These are phyloP conservation scores for Amphiprion ocellaris DNA, from an alignment of 2,113 vertebrate species.

Conservation along the genomic window DNA sequence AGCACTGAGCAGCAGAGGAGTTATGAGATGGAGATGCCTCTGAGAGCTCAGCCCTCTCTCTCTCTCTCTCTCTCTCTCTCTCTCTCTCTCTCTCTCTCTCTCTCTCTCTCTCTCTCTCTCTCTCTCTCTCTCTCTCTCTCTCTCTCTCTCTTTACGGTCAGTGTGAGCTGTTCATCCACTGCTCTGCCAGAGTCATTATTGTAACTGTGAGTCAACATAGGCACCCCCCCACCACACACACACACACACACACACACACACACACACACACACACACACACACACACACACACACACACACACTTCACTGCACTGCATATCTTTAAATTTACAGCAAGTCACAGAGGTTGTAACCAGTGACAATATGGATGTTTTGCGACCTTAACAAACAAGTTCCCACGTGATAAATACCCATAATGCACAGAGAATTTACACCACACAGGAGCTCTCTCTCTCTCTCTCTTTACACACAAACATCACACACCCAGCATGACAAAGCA, in stretches of 20 bases:
- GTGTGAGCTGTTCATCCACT: constrained; percentile 60
- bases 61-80: constrained; percentile 9
- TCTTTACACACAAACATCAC: constrained; percentile 9
- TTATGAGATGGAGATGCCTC: constrained; percentile 67
- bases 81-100: constrained; percentile 6
- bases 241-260: constrained; percentile 9
- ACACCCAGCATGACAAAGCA: constrained; percentile 67
- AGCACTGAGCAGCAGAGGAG: constrained; percentile 36
- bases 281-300: constrained; percentile 8
- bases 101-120: constrained; percentile 44
- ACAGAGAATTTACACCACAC: background rate
- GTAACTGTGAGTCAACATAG: constrained; percentile 69
- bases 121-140: constrained; percentile 28
- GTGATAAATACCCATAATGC: constrained; percentile 1
- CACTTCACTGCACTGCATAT: background rate
- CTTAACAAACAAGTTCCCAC: background rate
- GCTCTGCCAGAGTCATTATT: constrained; percentile 60
- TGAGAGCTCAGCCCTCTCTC: constrained; percentile 60
- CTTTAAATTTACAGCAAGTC: constrained; percentile 6
- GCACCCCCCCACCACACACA: constrained; percentile 12
- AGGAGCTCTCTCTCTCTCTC: background rate
- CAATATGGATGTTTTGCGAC: background rate
- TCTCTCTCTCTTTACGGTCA: constrained; percentile 54
- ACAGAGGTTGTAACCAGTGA: background rate
- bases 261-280: constrained; percentile 15